Conservation (phyloP, 2,113 vertebrate genomes). For the Stictonetta naevosa region DNA sequence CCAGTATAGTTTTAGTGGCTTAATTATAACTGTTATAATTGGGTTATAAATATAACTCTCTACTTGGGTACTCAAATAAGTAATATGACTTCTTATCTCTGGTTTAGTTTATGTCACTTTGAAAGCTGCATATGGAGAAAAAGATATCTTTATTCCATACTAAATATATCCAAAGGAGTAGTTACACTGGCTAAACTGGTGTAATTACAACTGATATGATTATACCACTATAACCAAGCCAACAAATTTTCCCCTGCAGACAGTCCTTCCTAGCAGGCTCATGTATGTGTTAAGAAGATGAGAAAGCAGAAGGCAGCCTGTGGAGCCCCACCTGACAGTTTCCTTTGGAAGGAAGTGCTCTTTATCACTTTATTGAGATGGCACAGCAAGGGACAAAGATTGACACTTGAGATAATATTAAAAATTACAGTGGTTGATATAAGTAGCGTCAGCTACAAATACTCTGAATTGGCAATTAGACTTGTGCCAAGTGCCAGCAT, state of each 20-base stretch:
- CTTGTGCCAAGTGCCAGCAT: not conserved
- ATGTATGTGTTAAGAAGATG: not conserved
- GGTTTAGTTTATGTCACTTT: slow-evolving; percentile 9
- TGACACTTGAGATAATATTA: not conserved
- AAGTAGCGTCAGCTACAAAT: not conserved
- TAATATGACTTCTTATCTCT: not conserved
- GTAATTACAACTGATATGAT: not conserved
- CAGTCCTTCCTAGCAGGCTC: not conserved
- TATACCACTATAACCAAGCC: not conserved
- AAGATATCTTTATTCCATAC: not conserved
- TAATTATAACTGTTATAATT: slow-evolving; percentile 25
- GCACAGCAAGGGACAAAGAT: not conserved
- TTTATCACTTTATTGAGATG: not conserved
- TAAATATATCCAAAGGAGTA: not conserved
- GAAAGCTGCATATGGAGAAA: slow-evolving; percentile 1
- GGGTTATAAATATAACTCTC: not conserved
- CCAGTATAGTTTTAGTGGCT: not conserved
- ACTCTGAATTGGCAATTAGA: not conserved
- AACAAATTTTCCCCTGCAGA: not conserved
- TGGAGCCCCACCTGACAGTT: not conserved
- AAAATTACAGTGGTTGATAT: not conserved
- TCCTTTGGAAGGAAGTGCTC: not conserved
- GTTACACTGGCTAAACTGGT: not conserved
- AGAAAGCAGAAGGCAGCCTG: not conserved
- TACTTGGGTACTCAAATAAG: not conserved